These are phyloP conservation scores for Metalampra italica DNA, from an alignment of 2,888 invertebrate species.

Conservation along the genomic window DNA sequence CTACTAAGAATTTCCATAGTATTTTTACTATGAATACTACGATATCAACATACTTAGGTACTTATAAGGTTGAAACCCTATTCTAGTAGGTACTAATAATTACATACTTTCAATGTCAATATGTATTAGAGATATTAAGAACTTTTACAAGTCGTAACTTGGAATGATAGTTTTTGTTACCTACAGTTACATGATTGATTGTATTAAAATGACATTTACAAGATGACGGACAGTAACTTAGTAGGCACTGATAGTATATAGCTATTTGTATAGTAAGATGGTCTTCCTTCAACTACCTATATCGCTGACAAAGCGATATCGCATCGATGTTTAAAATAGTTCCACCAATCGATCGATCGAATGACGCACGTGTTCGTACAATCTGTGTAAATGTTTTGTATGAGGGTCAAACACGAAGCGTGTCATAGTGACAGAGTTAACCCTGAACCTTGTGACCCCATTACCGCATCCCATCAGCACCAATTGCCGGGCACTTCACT, in stretches of 20 bases:
- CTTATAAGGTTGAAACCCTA: not conserved
- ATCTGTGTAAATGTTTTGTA: not conserved
- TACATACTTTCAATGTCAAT: no score
- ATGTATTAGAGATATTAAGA: no score
- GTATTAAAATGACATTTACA: no score
- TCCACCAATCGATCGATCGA: constrained; percentile 10
- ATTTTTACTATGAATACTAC: not conserved
- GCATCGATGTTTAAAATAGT: not conserved
- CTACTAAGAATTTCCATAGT: not conserved
- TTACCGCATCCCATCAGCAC: constrained; percentile 37
- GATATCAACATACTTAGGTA: not conserved
- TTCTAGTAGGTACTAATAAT: not conserved
- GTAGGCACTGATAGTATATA: no score
- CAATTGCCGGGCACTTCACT: constrained; percentile 36
- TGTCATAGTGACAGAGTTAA: constrained; percentile 35
- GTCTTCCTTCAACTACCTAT: no score
- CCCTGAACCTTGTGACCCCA: constrained; percentile 56
- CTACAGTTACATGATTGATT: no score
- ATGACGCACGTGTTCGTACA: constrained; percentile 34
- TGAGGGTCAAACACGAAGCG: constrained; percentile 26
- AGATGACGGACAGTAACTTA: no score
- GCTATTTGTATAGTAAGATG: no score
- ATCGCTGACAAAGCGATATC: not conserved
- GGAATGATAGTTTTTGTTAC: no score
- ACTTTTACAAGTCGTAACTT: no score